These are phyloP conservation scores for Apaloderma vittatum DNA, from an alignment of 2,113 vertebrate species.

Conservation along the genomic window DNA sequence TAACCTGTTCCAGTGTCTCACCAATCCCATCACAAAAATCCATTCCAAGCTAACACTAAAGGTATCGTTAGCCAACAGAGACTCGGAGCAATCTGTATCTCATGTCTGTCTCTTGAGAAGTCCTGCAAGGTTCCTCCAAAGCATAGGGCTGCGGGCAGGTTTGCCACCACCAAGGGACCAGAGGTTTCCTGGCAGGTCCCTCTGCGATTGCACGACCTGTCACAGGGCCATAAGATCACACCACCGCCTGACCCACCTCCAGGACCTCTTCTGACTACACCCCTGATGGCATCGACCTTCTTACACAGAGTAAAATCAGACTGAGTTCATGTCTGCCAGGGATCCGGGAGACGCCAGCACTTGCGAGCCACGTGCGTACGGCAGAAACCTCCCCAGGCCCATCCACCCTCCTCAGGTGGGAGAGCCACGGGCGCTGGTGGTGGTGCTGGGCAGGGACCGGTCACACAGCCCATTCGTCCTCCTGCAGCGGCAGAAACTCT, in stretches of 20 bases:
- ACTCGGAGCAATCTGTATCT: background rate
- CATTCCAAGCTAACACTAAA: background rate
- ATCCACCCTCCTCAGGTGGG: rapidly evolving
- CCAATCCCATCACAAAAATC: background rate
- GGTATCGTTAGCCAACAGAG: background rate
- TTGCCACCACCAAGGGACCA: background rate
- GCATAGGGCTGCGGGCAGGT: background rate
- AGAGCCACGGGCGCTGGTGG: background rate
- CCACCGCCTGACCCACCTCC: rapidly evolving
- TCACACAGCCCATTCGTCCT: rapidly evolving
- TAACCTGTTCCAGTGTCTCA: no score
- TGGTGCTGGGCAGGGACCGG: background rate
- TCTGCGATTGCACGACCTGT: rapidly evolving
- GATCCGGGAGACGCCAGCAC: rapidly evolving
- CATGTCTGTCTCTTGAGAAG: background rate
- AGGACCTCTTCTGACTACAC: background rate
- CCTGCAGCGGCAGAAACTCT: background rate
- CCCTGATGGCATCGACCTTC: background rate
- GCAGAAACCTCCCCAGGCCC: background rate
- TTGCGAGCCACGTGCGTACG: rapidly evolving
- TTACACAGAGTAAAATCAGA: background rate
- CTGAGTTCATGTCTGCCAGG: rapidly evolving
- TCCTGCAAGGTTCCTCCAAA: background rate
- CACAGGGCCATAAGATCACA: rapidly evolving
- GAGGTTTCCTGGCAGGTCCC: background rate